Conservation (phyloP, 2,113 vertebrate species). For the Prietella phreatophila region DNA sequence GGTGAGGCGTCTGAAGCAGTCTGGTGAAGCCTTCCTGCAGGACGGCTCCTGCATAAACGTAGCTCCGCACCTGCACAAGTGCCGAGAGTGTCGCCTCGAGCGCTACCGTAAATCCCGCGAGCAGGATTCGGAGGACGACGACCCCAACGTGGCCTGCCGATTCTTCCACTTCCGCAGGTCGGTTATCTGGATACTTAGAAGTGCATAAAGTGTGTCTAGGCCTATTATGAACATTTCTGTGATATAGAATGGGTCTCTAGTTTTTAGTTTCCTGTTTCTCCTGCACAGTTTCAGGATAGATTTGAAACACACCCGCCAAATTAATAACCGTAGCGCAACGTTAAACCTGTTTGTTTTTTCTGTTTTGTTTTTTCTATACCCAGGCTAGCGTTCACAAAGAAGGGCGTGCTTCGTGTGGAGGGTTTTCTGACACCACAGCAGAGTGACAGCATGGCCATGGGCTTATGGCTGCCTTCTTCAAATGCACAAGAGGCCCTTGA, state of each 20-base stretch:
- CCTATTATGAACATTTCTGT: not conserved
- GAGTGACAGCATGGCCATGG: constrained; percentile 95
- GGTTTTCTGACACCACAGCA: constrained; percentile 96
- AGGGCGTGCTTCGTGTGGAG: constrained; percentile 92
- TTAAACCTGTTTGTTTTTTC: not conserved
- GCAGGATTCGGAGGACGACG: constrained; percentile 85
- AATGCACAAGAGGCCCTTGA: constrained; percentile 89
- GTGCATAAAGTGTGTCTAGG: not conserved
- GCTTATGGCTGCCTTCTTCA: constrained; percentile 90
- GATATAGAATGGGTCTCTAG: too few relatives aligned
- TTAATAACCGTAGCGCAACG: not conserved
- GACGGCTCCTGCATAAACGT: constrained; percentile 98
- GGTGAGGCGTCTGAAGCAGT: constrained; percentile 94
- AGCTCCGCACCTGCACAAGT: constrained; percentile 97
- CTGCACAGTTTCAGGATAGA: not conserved
- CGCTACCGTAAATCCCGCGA: constrained; percentile 95
- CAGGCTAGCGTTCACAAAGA: constrained; percentile 94
- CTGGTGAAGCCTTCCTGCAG: constrained; percentile 95
- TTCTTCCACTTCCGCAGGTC: constrained; percentile 99
- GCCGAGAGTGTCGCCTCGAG: constrained; percentile 94
- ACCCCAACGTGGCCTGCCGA: constrained; percentile 94
- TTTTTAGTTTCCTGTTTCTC: not conserved
- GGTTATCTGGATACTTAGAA: not conserved
- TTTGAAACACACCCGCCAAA: not conserved
- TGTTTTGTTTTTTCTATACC: not conserved